phyloP scores from a whole-genome alignment of 2,113 vertebrate genomes.

The Gnathonemus longibarbis region DNA sequence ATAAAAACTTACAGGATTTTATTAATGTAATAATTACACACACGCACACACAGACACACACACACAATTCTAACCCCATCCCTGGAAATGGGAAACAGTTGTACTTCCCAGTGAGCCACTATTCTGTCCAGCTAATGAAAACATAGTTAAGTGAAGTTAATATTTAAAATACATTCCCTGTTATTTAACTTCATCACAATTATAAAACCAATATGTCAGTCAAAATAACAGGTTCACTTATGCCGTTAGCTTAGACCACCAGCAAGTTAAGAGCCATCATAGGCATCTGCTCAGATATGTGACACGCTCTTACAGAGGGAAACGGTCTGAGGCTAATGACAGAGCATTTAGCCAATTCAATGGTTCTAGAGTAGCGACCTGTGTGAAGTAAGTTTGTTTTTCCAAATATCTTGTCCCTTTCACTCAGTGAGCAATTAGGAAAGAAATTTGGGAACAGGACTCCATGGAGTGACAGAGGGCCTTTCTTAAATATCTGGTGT shows the following conservation, averaged over 20 bases:
- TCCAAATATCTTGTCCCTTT: neutral
- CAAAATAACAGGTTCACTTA: neutral
- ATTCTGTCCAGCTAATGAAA: neutral
- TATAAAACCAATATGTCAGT: neutral
- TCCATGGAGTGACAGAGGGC: neutral
- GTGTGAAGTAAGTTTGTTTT: neutral
- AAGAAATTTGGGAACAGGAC: neutral
- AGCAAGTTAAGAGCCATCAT: neutral
- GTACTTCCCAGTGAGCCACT: neutral
- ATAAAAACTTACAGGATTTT: neutral
- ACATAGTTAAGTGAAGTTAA: neutral
- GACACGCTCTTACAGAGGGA: neutral
- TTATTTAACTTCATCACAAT: neutral
- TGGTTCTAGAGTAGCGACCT: neutral
- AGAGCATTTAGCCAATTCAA: neutral
- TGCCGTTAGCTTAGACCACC: neutral
- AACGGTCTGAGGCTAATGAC: neutral
- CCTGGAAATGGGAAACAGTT: neutral
- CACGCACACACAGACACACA: neutral
- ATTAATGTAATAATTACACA: neutral
- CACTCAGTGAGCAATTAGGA: neutral
- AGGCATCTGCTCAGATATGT: neutral
- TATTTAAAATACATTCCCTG: neutral
- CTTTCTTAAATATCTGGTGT: neutral
- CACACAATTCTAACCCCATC: neutral